A percentile compares a stretch with the other conserved stretches of the same genome.
These are phyloP conservation scores for Galaxea fascicularis DNA, from an alignment of 92 coral and sea anemone genomes.

Conservation along the genomic window DNA sequence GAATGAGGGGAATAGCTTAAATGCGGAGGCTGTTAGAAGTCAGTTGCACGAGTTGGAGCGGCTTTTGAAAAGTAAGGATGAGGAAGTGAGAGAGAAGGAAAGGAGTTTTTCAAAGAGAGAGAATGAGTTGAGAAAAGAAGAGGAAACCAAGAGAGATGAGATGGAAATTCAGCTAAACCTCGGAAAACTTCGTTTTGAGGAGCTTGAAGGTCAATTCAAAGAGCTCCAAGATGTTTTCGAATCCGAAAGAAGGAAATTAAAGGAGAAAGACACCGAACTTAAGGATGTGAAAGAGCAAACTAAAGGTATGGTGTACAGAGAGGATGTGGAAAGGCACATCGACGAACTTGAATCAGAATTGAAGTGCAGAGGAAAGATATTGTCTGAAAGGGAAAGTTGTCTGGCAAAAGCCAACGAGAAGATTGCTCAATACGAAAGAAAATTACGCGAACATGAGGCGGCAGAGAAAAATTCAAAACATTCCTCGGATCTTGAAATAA, in stretches of 20 bases:
- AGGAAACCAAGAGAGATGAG: constrained; percentile 18
- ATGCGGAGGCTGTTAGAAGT: constrained; percentile 29
- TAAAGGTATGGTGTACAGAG: constrained; percentile 50
- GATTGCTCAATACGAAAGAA: constrained; percentile 48
- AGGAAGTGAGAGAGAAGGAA: constrained; percentile 42
- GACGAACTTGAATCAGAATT: constrained; percentile 58
- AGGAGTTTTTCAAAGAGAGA: constrained; percentile 27
- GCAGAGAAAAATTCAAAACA: constrained; percentile 20
- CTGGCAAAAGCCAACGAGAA: constrained; percentile 34
- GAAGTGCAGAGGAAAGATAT: constrained; percentile 16
- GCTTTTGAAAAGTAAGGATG: constrained; percentile 47
- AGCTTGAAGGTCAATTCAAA: constrained; percentile 40
- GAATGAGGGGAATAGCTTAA: constrained; percentile 23
- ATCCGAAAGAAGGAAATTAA: constrained; percentile 21
- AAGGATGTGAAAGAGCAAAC: constrained; percentile 39
- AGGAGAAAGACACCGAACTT: constrained; percentile 48
- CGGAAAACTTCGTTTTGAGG: constrained; percentile 31
- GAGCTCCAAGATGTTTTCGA: constrained; percentile 37
- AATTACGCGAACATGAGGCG: constrained; percentile 24
- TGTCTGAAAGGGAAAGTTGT: constrained; percentile 23
- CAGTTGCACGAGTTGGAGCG: constrained; percentile 59
- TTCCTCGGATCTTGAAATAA: constrained; percentile 59
- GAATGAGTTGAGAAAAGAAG: constrained; percentile 32
- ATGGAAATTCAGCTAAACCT: constrained; percentile 27
- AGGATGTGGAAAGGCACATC: constrained; percentile 49